These are phyloP conservation scores for Anguilla anguilla DNA, from an alignment of 2,797 vertebrate species.

Conservation along the genomic window DNA sequence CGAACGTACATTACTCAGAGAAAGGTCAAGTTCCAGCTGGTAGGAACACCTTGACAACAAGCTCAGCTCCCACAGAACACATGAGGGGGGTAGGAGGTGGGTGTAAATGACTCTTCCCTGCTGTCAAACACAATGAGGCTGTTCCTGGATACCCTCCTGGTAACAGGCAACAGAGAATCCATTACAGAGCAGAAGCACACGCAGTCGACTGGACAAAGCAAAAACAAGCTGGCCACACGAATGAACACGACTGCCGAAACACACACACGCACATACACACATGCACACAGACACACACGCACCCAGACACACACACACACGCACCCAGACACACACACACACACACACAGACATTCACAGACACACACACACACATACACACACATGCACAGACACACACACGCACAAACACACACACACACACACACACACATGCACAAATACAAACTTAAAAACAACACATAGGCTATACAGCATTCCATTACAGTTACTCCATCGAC, in stretches of 20 bases:
- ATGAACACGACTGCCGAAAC: background rate
- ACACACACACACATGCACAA: background rate
- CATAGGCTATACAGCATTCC: background rate
- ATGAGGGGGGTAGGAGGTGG: background rate
- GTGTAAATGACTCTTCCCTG: background rate
- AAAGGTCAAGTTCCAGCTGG: conserved; percentile 17
- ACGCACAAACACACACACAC: background rate
- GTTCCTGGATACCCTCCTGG: background rate
- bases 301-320: background rate
- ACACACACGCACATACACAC: background rate
- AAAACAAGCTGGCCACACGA: background rate
- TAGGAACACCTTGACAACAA: background rate
- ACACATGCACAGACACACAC: too few relatives aligned
- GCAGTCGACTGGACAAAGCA: background rate
- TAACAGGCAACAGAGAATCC: background rate
- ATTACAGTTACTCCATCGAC: background rate
- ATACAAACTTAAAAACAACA: background rate
- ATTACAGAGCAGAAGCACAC: background rate
- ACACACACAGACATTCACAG: background rate
- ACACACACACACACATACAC: too few relatives aligned
- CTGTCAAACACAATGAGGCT: background rate
- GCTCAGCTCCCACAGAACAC: conserved; percentile 9
- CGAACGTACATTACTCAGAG: background rate
- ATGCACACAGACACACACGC: too few relatives aligned
- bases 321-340: background rate